A percentile compares a stretch with the other conserved stretches of the same genome.
Conservation (phyloP, 2,888 invertebrate species). For the Bruchidius siliquastri region DNA sequence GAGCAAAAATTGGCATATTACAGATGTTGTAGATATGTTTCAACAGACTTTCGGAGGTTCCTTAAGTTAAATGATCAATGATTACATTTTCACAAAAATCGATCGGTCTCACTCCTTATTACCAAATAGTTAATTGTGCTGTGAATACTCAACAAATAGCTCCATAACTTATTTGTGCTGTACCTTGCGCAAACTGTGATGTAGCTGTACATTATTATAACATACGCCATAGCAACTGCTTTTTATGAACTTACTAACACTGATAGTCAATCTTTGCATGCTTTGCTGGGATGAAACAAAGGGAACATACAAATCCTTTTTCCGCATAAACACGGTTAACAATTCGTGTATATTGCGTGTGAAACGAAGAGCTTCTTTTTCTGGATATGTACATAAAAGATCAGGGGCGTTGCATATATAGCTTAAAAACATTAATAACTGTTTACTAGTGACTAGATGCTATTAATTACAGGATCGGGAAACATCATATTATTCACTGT, state of each 20-base stretch:
- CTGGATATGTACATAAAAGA: neutral
- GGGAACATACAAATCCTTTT: conserved; percentile 23
- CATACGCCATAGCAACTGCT: neutral
- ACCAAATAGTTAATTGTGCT: no score
- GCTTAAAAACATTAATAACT: no score
- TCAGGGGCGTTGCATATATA: neutral
- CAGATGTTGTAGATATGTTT: no score
- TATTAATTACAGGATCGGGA: no score
- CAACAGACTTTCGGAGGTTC: no score
- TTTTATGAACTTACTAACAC: neutral
- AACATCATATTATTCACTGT: no score
- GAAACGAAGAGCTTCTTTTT: conserved; percentile 7
- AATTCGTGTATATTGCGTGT: conserved; percentile 24
- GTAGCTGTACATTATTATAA: neutral
- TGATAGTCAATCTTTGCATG: conserved; percentile 13
- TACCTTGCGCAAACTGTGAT: neutral
- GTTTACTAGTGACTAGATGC: no score
- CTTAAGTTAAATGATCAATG: no score
- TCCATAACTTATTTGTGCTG: neutral
- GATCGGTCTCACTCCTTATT: no score
- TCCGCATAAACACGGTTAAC: conserved; percentile 25
- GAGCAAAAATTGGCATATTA: no score
- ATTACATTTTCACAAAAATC: no score
- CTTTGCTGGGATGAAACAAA: conserved; percentile 20
- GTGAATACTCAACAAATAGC: no score